phyloP scores from a whole-genome alignment of 2,113 vertebrate genomes.

The Dipodomys merriami region DNA sequence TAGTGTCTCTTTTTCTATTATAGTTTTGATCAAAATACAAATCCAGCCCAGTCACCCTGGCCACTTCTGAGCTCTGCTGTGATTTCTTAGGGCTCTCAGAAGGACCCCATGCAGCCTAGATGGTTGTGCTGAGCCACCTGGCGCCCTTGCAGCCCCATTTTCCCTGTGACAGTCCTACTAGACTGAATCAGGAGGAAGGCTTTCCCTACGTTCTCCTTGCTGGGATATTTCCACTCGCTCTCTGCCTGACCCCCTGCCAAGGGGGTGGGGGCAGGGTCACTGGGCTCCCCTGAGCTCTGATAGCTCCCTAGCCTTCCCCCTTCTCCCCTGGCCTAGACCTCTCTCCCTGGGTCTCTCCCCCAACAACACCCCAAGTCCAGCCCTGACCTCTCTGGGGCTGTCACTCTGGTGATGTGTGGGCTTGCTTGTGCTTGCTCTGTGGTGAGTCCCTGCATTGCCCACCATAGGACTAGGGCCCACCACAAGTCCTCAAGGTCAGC shows the following conservation, averaged over 20 bases:
- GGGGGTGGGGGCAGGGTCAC: too few species aligned
- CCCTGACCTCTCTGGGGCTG: not conserved
- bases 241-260: not conserved
- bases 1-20: constrained; percentile 17
- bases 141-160: not conserved
- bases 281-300: not conserved
- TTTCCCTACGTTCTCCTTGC: not conserved
- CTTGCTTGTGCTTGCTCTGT: not conserved
- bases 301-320: not conserved
- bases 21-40: constrained; percentile 25
- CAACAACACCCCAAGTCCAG: not conserved
- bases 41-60: not conserved
- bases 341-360: not conserved
- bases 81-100: not conserved
- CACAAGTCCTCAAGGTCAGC: not conserved
- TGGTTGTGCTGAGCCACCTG: not conserved
- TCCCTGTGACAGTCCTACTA: not conserved
- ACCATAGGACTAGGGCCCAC: not conserved
- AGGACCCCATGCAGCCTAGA: not conserved
- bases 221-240: not conserved
- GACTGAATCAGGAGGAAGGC: not conserved
- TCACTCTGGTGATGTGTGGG: not conserved
- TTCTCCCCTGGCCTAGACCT: not conserved
- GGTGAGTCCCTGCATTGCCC: not conserved
- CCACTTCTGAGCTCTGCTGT: not conserved